Evolutionary conservation across 1,140 invertebrate species (phyloP).

Genomic region (Drosophila tristis): DNA sequence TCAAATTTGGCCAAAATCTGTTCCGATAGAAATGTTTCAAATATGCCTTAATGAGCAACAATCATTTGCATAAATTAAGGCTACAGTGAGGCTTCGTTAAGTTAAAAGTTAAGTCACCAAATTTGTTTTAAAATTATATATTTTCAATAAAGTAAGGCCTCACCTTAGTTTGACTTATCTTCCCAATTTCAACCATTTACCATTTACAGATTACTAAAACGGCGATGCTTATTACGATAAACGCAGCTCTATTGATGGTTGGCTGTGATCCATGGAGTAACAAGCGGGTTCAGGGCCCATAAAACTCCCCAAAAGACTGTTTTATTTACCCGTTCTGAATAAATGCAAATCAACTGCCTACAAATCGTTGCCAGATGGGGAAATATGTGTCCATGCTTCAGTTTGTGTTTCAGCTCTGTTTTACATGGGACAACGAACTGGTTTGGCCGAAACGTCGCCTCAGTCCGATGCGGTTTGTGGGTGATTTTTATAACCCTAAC

Average conservation of each 20-base stretch:
- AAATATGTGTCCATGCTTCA: conserved; percentile 19
- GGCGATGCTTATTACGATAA: neutral
- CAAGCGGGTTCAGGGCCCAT: neutral
- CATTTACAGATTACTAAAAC: neutral
- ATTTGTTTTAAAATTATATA: neutral
- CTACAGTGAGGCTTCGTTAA: conserved; percentile 13
- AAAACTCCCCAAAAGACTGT: conserved; percentile 12
- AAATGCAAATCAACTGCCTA: conserved; percentile 30
- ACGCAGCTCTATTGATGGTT: neutral
- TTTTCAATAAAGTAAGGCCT: neutral
- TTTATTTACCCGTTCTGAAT: neutral
- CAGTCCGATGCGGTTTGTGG: neutral
- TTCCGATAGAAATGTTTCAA: conserved; percentile 34
- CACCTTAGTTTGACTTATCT: neutral
- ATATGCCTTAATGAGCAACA: conserved; percentile 42
- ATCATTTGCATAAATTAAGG: conserved; percentile 35
- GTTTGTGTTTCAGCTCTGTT: neutral
- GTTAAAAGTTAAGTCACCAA: neutral
- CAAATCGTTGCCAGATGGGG: conserved; percentile 31
- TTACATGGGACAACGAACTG: conserved; percentile 1
- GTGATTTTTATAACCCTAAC: neutral
- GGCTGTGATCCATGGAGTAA: neutral
- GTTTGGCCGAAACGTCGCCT: conserved; percentile 7
- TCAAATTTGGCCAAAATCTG: conserved; percentile 36
- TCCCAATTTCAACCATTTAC: too few species aligned